A percentile compares a stretch with the other conserved stretches of the same genome.
phyloP scores from a whole-genome alignment of 2,797 vertebrate species.

The Coluber constrictor region DNA sequence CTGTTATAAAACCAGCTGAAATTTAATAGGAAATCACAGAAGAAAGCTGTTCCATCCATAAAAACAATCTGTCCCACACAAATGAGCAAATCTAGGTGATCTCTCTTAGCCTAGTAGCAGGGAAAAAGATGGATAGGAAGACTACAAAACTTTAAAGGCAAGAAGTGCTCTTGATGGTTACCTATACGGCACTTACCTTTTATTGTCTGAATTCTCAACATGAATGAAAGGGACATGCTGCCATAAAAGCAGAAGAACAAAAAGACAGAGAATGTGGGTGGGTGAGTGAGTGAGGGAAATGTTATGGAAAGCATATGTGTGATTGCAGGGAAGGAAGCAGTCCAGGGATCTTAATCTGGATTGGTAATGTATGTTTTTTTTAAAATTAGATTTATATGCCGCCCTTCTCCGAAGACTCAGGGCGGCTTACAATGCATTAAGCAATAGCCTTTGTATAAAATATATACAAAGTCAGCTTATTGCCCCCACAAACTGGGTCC shows the following conservation, averaged over 20 bases:
- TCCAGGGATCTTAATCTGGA: not conserved
- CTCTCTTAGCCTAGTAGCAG: constrained; percentile 17
- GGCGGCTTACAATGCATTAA: no score
- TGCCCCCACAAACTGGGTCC: no score
- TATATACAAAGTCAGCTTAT: no score
- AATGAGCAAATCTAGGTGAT: not conserved
- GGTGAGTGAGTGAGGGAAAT: not conserved
- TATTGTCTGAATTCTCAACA: not conserved
- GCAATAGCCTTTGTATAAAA: no score
- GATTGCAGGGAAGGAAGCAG: not conserved
- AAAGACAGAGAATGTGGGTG: not conserved
- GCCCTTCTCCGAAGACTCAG: no score
- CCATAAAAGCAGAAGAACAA: not conserved
- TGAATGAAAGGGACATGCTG: not conserved
- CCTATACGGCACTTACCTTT: not conserved
- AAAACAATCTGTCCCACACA: not conserved
- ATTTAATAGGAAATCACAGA: constrained; percentile 41
- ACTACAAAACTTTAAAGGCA: not conserved
- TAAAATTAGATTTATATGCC: no score
- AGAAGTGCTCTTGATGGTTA: not conserved
- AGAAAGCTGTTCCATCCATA: not conserved
- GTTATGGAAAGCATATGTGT: not conserved
- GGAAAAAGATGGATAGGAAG: not conserved
- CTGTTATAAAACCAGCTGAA: constrained; percentile 36
- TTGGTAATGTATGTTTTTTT: not conserved